Conservation (phyloP, 2,888 invertebrate genomes). For the Sinentomon sp. region DNA sequence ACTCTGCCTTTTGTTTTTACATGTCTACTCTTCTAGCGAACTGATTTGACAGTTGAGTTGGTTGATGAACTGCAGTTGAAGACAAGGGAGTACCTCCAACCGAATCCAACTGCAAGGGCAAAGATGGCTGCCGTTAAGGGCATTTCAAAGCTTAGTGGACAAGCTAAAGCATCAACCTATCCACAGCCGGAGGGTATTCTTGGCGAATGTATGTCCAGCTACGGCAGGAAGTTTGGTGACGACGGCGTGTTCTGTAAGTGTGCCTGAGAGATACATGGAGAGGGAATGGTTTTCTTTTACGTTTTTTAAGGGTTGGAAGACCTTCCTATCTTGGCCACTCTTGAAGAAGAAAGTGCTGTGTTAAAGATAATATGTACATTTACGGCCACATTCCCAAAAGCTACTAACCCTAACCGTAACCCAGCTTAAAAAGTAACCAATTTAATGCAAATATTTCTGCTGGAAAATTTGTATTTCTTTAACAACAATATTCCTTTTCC, state of each 20-base stretch:
- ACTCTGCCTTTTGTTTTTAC: constrained; percentile 3
- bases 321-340: too few relatives aligned
- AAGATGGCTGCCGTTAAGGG: constrained; percentile 87
- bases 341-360: too few relatives aligned
- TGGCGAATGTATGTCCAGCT: constrained; percentile 85
- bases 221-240: constrained; percentile 84
- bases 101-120: constrained; percentile 84
- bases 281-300: too few relatives aligned
- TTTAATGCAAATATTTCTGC: too few relatives aligned
- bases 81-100: constrained; percentile 95
- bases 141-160: constrained; percentile 85
- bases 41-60: constrained; percentile 86
- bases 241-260: constrained; percentile 61
- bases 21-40: constrained; percentile 37
- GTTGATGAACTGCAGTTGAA: constrained; percentile 88
- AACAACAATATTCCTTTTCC: too few relatives aligned
- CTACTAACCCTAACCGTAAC: too few relatives aligned
- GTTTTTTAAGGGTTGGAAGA: too few relatives aligned
- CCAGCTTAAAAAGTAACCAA: too few relatives aligned
- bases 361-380: too few relatives aligned
- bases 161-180: constrained; percentile 87
- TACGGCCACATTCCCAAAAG: too few relatives aligned
- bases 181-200: constrained; percentile 95
- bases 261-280: background rate
- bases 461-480: too few relatives aligned